Percentiles rank a stretch among this genome's conserved stretches.
Evolutionary conservation across 2,113 vertebrate genomes (phyloP).

Genomic region (Dipodomys merriami): DNA sequence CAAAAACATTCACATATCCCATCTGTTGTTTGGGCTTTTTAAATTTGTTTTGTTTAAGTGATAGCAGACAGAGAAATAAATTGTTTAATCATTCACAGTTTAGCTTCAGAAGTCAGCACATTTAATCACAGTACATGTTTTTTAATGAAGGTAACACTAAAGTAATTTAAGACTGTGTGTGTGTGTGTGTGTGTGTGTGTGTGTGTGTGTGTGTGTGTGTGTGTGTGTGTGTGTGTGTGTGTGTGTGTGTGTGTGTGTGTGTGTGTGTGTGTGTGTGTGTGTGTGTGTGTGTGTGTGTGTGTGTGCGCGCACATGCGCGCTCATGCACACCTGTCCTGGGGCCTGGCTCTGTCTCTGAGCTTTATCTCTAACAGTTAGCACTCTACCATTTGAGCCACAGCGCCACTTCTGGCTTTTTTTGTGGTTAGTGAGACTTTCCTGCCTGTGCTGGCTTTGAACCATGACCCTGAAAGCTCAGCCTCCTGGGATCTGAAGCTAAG

Average conservation of each 20-base stretch:
- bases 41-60: not conserved
- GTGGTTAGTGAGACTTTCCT: too few species aligned
- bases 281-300: not conserved
- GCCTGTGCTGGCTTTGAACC: too few species aligned
- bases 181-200: not conserved
- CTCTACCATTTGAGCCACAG: too few species aligned
- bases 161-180: not conserved
- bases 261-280: not conserved
- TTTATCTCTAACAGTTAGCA: too few species aligned
- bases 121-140: not conserved
- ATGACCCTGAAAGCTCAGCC: too few species aligned
- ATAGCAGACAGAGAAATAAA: not conserved
- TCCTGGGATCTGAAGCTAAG: too few species aligned
- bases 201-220: not conserved
- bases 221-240: not conserved
- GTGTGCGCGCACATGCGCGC: not conserved
- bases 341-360: too few species aligned
- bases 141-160: not conserved
- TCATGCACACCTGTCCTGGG: too few species aligned
- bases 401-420: too few species aligned
- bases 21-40: fast-evolving
- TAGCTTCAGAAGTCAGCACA: slow-evolving; percentile 45
- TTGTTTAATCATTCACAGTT: slow-evolving; percentile 37
- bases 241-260: not conserved
- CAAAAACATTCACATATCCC: not conserved